Conservation (phyloP, 2,888 invertebrate species). For the Glyphotaelius pellucidus region DNA sequence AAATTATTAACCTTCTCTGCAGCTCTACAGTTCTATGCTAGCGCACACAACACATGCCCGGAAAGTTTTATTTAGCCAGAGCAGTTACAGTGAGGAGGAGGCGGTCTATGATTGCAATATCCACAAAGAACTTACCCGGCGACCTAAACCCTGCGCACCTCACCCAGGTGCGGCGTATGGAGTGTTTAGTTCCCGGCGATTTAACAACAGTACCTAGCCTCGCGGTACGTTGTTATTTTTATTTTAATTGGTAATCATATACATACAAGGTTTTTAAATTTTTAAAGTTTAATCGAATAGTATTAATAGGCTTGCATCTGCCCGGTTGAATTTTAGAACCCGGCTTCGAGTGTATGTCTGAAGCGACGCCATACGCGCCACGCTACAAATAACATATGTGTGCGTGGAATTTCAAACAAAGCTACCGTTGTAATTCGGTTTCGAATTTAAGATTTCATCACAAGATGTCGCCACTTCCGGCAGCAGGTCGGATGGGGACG, state of each 20-base stretch:
- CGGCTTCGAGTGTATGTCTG: too few species aligned
- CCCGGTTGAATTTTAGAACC: too few species aligned
- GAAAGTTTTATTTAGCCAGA: conserved; percentile 14
- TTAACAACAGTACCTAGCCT: neutral
- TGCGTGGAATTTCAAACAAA: too few species aligned
- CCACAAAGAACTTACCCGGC: conserved; percentile 6
- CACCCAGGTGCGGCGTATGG: neutral
- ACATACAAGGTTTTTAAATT: too few species aligned
- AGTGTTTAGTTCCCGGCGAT: neutral
- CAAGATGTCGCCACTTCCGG: too few species aligned
- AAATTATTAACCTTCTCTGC: neutral
- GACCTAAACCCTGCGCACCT: neutral
- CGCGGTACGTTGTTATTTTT: neutral
- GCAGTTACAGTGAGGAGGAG: neutral
- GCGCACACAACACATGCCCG: neutral
- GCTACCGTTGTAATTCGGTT: too few species aligned
- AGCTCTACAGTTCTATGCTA: neutral
- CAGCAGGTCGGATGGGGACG: too few species aligned
- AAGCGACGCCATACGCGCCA: too few species aligned
- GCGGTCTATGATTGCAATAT: conserved; percentile 17
- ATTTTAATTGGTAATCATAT: neutral
- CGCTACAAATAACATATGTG: too few species aligned
- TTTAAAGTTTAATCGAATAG: too few species aligned
- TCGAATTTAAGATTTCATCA: too few species aligned
- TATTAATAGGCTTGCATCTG: too few species aligned